phyloP scores from a whole-genome alignment of 2,888 invertebrate genomes.

The Bombyx huttoni region DNA sequence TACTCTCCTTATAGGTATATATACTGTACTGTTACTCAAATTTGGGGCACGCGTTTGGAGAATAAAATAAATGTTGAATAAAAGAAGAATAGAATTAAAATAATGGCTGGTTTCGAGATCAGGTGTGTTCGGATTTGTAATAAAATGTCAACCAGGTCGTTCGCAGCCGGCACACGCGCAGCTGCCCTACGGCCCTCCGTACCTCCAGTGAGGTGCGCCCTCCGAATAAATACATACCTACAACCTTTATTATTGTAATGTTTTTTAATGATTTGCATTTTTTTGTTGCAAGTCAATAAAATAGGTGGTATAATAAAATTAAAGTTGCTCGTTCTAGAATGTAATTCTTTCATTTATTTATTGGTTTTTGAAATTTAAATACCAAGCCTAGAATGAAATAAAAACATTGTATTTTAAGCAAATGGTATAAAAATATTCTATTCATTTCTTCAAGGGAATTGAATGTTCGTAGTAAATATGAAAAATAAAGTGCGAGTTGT shows the following conservation, averaged over 20 bases:
- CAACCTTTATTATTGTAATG: slow-evolving; percentile 39
- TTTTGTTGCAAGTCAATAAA: neutral
- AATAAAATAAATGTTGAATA: slow-evolving; percentile 30
- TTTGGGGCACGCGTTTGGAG: slow-evolving; percentile 30
- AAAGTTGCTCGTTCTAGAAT: neutral
- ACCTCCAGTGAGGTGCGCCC: slow-evolving; percentile 39
- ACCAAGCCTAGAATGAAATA: no score
- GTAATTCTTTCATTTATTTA: no score
- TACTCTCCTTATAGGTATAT: neutral
- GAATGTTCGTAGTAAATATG: no score
- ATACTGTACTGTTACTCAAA: slow-evolving; percentile 16
- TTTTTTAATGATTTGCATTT: slow-evolving; percentile 1
- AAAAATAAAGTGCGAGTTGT: no score
- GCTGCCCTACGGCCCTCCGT: slow-evolving; percentile 46
- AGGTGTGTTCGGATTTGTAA: slow-evolving; percentile 65
- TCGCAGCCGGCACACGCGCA: slow-evolving; percentile 60
- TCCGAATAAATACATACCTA: slow-evolving; percentile 32
- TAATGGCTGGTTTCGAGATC: slow-evolving; percentile 59
- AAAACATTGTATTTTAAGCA: no score
- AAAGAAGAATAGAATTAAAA: slow-evolving; percentile 43
- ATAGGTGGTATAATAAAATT: neutral
- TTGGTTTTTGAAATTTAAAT: no score
- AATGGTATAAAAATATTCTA: no score
- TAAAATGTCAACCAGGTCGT: slow-evolving; percentile 55
- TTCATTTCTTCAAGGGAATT: no score